Percentiles rank a stretch among this genome's conserved stretches.
These are phyloP conservation scores for Pelagia noctiluca DNA, from an alignment of 30 jellyfish, hydroid and myxozoan species.

Conservation along the genomic window DNA sequence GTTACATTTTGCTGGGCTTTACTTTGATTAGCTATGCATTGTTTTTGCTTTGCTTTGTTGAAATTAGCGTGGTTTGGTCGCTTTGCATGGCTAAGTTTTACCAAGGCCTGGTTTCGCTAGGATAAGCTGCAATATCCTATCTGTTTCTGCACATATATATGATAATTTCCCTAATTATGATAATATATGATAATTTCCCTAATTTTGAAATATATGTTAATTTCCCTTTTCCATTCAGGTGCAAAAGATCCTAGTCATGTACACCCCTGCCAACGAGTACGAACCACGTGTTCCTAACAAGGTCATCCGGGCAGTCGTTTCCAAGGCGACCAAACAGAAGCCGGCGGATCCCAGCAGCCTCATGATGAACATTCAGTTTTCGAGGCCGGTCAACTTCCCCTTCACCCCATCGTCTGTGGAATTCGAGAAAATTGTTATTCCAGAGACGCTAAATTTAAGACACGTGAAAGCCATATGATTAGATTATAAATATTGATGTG, in stretches of 20 bases:
- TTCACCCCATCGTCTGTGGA: conserved; percentile 87
- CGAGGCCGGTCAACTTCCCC: conserved; percentile 85
- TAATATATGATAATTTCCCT: too few relatives aligned
- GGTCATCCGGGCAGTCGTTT: conserved; percentile 87
- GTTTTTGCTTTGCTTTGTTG: too few relatives aligned
- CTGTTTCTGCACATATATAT: too few relatives aligned
- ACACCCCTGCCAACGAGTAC: conserved; percentile 95
- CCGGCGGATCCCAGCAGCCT: conserved; percentile 78
- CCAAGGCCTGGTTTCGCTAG: too few relatives aligned
- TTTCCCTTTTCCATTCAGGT: conserved; percentile 70
- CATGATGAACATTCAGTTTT: conserved; percentile 81
- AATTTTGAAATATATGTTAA: not conserved
- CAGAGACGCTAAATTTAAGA: conserved; percentile 50
- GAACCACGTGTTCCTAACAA: conserved; percentile 97
- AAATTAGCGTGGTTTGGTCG: too few relatives aligned
- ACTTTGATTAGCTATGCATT: too few relatives aligned
- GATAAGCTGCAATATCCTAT: too few relatives aligned
- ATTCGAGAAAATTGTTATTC: conserved; percentile 76
- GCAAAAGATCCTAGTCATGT: conserved; percentile 92
- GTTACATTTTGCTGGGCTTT: too few relatives aligned
- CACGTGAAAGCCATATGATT: conserved; percentile 43
- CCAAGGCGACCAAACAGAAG: conserved; percentile 67
- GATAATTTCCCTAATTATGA: too few relatives aligned
- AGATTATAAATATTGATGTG: too few relatives aligned
- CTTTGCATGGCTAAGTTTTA: too few relatives aligned